Base-by-base conservation (phyloP, 2,797 vertebrate genomes). In the Pipistrellus pipistrellus region DNA sequence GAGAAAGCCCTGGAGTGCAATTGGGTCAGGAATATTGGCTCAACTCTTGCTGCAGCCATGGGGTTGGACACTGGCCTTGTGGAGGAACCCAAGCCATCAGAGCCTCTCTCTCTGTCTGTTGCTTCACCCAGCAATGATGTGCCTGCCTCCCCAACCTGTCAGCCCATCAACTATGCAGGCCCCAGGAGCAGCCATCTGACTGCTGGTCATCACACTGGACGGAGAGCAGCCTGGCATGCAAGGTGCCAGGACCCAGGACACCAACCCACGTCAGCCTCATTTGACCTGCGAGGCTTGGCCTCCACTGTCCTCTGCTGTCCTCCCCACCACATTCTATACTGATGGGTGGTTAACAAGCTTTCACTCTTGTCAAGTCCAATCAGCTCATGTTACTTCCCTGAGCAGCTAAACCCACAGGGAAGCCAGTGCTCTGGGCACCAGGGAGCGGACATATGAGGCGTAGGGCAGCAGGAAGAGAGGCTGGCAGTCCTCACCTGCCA, bases 281-380 rank as follows among this genome's bases (percentile, higher is more conserved):
- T 11, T 2, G 23, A 38, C 32, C 21, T 3, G 4, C 27, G n/a
- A 55, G 20, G 23, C 51, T 9, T 12, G 14, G 17, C 15, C 85
- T 78, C 14, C 4, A 2, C 25, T 27, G 1, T 27, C 62, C 59
- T 27, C 53, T 41, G 32, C 44, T 0, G 15, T 41, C 51, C 86
- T 51, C 32, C 35, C 32, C 35, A 0, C 32, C 55, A 25, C 73
- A 55, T 90, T 76, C 69, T 62, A 62, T 55, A 30, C 25, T 25
- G 5, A 17, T 27, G 51, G 38, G 25, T 72, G 21, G 85, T 48
- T 89, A 85, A 90, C 53, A 44, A 69, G 90, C 27, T 72, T 93
- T 69, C 95, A 85, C 44, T 77, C 95, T 38, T 86, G 88, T 94
- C 88, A 68, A 73, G 68, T 84, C 71, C 71, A 72, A 84, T 87